Conservation (phyloP, 2,113 vertebrate genomes). For the Leucosticte australis region DNA sequence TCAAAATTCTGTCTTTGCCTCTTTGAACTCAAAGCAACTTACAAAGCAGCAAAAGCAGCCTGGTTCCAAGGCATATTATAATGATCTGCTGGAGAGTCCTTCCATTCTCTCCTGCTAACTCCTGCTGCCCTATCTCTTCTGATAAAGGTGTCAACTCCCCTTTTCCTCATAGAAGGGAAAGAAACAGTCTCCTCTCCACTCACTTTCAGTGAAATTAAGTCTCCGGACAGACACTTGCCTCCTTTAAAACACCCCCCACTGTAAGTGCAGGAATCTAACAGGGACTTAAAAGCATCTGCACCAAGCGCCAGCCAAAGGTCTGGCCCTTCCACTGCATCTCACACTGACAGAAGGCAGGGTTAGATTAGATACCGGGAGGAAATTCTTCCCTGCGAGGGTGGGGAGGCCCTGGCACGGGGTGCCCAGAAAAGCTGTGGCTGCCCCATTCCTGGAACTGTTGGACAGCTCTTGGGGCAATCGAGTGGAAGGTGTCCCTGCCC, state of each 20-base stretch:
- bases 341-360: neutral
- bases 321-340: neutral
- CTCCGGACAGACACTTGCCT: neutral
- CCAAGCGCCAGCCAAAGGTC: neutral
- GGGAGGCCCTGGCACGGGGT: fast-evolving
- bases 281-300: neutral
- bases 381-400: neutral
- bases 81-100: too few species aligned
- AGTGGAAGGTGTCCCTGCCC: neutral
- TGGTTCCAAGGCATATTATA: fast-evolving
- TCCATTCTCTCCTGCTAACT: neutral
- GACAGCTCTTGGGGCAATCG: neutral
- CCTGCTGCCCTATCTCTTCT: neutral
- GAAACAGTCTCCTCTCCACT: neutral
- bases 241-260: neutral
- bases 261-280: neutral
- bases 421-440: neutral
- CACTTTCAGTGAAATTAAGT: neutral
- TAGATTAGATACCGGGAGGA: neutral
- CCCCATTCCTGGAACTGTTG: neutral
- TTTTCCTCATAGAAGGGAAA: neutral
- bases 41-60: neutral
- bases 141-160: neutral
- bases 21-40: neutral
- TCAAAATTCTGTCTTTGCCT: neutral